Evolutionary conservation across 2,113 vertebrate species (phyloP), one percentile per base, ranked within the genome.

Genomic region (Piprites chloris): DNA sequence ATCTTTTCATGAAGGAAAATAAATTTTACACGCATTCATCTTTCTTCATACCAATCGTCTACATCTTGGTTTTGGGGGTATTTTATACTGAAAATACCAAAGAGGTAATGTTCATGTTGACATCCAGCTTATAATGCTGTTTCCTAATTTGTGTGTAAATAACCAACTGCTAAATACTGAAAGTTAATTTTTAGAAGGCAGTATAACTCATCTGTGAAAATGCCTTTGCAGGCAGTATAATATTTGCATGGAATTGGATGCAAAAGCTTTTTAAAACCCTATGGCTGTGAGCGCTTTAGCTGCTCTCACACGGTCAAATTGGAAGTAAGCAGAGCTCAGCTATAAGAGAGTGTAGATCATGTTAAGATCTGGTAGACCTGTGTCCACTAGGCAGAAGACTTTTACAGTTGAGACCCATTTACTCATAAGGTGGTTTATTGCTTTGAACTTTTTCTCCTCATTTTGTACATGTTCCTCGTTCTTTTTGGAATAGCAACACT

Each of bases 1-100:
- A 99, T 94, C 97, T 99, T 47, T 99, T 99, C 96, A 99, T 99
- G 99, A 99, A 99, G 96, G 99, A 99, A 97, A 99, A 99, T 95
- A 99, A 99, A 96, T 99, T 99, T 97, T 99, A 99, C 96, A 99
- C 99, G 3, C 99, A 99, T 96, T 98, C 99, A 17, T 98, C 99
- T 26, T 99, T 99, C 98, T 99, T 99, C 98, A 98, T 99, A 91
- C 99, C 99, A 8, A 99, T 99, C 84, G 93, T 99, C 96, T 99
- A 99, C 87, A 98, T 99, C 87, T 97, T 99, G 95, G 98, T 99
- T 85, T 97, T 99, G 97, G 99, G 99, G 41, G 90, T 99, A 52
- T 99, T 99, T 98, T 99, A 99, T 97, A 99, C 97, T 42, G 99
- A 99, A 96, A 99, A 98, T 96, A 99, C 98, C 90, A 99, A 99